Conservation (phyloP, 2,797 vertebrate species). For the Mycteria americana region DNA sequence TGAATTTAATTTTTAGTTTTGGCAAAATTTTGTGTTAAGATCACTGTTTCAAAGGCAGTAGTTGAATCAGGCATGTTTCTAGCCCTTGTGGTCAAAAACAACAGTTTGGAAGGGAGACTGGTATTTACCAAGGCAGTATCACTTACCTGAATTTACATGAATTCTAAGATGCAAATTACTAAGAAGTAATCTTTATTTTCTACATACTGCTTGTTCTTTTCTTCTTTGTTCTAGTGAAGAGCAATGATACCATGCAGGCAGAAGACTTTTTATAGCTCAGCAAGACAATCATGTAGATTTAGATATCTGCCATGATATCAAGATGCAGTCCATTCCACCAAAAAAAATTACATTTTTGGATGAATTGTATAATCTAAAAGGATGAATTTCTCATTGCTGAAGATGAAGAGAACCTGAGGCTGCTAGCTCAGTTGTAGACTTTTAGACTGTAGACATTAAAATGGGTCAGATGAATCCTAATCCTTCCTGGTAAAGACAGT, state of each 20-base stretch:
- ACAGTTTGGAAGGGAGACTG: not conserved
- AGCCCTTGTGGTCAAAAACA: not conserved
- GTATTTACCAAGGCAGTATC: not conserved
- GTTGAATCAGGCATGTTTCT: not conserved
- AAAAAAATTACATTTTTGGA: not conserved
- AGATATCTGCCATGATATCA: not conserved
- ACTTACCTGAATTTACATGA: not conserved
- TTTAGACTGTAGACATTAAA: not conserved
- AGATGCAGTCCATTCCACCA: not conserved
- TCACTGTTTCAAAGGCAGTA: not conserved
- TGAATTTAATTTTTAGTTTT: not conserved
- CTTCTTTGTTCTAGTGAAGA: not conserved
- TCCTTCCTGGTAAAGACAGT: not conserved
- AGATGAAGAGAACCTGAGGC: not conserved
- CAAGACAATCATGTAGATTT: not conserved
- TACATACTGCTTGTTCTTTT: not conserved
- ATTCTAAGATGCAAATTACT: not conserved
- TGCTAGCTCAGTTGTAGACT: not conserved
- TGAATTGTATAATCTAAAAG: not conserved
- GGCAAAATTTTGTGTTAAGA: not conserved
- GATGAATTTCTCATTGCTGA: not conserved
- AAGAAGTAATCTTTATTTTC: not conserved
- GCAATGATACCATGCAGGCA: not conserved
- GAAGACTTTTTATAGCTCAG: not conserved
- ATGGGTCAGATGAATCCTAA: not conserved